Conservation (phyloP, 2,888 invertebrate genomes). For the Agelastica alni region DNA sequence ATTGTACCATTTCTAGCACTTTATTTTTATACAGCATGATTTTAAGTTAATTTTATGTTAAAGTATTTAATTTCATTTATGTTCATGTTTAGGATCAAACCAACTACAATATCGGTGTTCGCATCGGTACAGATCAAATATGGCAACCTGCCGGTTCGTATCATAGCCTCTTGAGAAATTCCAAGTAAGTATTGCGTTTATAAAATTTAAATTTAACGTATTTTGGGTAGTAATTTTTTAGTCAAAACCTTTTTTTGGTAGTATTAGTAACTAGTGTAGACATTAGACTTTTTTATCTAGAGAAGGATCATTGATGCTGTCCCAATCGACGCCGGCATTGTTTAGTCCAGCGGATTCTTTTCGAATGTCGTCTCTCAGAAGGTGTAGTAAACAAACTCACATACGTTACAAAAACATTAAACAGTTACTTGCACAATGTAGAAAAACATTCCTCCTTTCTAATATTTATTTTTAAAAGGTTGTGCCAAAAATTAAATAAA, state of each 20-base stretch:
- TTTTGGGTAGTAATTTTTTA: conserved; percentile 20
- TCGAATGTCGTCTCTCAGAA: conserved; percentile 43
- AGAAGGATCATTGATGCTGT: conserved; percentile 44
- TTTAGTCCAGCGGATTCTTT: conserved; percentile 53
- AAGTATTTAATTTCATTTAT: conserved; percentile 31
- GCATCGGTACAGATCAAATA: conserved; percentile 69
- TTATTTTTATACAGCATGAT: too few relatives aligned
- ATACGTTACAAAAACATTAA: not conserved
- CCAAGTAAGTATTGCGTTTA: conserved; percentile 45
- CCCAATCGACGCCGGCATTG: conserved; percentile 48
- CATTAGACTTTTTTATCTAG: conserved; percentile 45
- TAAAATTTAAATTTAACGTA: not conserved
- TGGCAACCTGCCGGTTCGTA: conserved; percentile 61
- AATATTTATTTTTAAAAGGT: too few relatives aligned
- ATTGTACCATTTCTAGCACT: too few relatives aligned
- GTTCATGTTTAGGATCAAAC: conserved; percentile 75
- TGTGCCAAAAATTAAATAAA: too few relatives aligned
- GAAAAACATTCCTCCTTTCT: too few relatives aligned
- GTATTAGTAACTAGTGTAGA: conserved; percentile 37
- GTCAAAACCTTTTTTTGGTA: conserved; percentile 25
- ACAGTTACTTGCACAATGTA: not conserved
- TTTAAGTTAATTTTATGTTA: too few relatives aligned
- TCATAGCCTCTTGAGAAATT: conserved; percentile 48
- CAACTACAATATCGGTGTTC: conserved; percentile 68
- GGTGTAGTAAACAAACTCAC: conserved; percentile 41